Conservation (phyloP, 2,797 vertebrate genomes). For the Pogonophryne albipinna region DNA sequence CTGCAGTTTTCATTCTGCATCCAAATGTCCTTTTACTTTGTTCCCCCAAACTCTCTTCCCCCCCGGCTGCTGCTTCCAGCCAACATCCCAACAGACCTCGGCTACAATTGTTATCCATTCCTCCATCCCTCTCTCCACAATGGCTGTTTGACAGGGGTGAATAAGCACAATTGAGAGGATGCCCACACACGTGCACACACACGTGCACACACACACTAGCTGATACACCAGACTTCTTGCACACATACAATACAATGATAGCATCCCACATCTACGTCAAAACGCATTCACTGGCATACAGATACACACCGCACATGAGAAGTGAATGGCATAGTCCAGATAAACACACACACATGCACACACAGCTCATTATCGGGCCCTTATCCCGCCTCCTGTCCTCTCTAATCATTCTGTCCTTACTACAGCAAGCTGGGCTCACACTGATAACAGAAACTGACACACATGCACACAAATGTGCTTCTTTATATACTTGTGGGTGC, state of each 20-base stretch:
- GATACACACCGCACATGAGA: slow-evolving; percentile 7
- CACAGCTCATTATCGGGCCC: slow-evolving; percentile 40
- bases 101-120: slow-evolving; percentile 51
- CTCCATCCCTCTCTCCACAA: slow-evolving; percentile 38
- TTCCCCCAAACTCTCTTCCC: neutral
- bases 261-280: neutral
- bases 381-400: slow-evolving; percentile 8
- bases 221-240: neutral
- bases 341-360: slow-evolving; percentile 1
- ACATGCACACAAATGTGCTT: neutral
- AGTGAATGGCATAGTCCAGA: neutral
- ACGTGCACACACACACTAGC: neutral
- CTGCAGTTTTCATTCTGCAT: slow-evolving; percentile 14
- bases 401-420: slow-evolving; percentile 63
- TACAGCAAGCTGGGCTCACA: slow-evolving; percentile 65
- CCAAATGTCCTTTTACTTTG: neutral
- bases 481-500: slow-evolving; percentile 6
- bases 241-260: slow-evolving; percentile 4
- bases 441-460: slow-evolving; percentile 60
- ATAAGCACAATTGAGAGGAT: slow-evolving; percentile 30
- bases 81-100: slow-evolving; percentile 53
- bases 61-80: slow-evolving; percentile 35
- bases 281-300: neutral
- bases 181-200: slow-evolving; percentile 4
- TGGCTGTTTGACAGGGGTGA: slow-evolving; percentile 39